Evolutionary conservation across 2,888 invertebrate species (phyloP).

Genomic region (Selenia dentaria): DNA sequence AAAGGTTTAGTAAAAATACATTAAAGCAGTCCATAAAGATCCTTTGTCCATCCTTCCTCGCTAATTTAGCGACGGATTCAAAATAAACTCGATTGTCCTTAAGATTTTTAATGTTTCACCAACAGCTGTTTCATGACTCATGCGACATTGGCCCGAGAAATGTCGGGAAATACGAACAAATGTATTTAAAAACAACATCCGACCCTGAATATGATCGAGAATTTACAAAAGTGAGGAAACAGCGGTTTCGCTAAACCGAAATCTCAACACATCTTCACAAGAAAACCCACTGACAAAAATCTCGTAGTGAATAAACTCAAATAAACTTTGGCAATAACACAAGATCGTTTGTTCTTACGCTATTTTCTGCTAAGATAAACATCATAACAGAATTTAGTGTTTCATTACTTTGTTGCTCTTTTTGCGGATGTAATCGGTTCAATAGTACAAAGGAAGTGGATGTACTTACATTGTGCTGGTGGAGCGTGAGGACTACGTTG

Average conservation of each 20-base stretch:
- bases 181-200: conserved; percentile 54
- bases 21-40: conserved; percentile 8
- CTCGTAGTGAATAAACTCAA: conserved; percentile 55
- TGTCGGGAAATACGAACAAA: conserved; percentile 60
- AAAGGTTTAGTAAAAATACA: too few relatives aligned
- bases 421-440: conserved; percentile 53
- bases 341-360: conserved; percentile 58
- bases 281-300: conserved; percentile 45
- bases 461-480: conserved; percentile 80
- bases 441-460: conserved; percentile 44
- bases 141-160: conserved; percentile 70
- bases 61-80: conserved; percentile 54
- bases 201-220: conserved; percentile 67
- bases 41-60: conserved; percentile 30
- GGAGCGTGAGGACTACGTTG: conserved; percentile 78
- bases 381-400: conserved; percentile 61
- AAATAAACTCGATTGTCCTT: conserved; percentile 73
- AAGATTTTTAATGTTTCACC: conserved; percentile 72
- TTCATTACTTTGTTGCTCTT: conserved; percentile 58
- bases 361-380: conserved; percentile 71
- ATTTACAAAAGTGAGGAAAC: conserved; percentile 51
- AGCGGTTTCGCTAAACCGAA: conserved; percentile 36
- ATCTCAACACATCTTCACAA: conserved; percentile 33
- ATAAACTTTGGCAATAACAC: conserved; percentile 66
- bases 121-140: conserved; percentile 78